Evolutionary conservation across 2,113 vertebrate genomes (phyloP), one percentile per base, ranked within the genome.

Genomic region (Uropsilus gracilis): DNA sequence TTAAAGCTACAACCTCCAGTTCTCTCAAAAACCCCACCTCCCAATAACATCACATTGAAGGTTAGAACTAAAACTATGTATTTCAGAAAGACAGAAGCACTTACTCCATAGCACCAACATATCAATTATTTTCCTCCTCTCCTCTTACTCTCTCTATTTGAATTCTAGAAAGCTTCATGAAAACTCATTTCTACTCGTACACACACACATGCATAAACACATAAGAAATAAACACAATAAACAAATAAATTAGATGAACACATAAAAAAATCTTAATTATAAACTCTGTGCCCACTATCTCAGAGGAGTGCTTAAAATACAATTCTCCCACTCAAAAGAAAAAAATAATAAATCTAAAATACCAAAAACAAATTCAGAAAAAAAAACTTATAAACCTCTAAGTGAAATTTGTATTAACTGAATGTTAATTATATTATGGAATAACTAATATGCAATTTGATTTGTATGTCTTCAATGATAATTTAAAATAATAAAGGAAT

Each of bases 401-500:
- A 17, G 44, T 72, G 12, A 86, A 80, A 63, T 87, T 78, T 2
- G 24, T 39, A 20, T 85, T 34, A 48, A 64, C 24, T 6, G 12
- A 50, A 64, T 46, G 61, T 39, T 78, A 42, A 57, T 24, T 55
- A 83, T 53, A 73, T 96, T 71, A 17, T 94, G 69, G 37, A 77
- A 42, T 95, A 69, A 94, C 81, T 64, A 89, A 94, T 77, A 94
- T 71, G 75, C 81, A 96, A 95, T 68, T 92, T 44, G 75, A 86
- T 95, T 93, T 93, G 37, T 89, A 80, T 94, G 61, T 75, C 94
- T 89, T 86, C 48, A 95, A 57, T 59, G 39, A 95, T 81, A 78
- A 78, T 72, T 94, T 90, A 90, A 68, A 92, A 90, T 28, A 91
- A 96, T 93, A 80, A 94, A 13, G 64, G 94, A 87, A 89, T 73